Base-by-base conservation (phyloP, 2,888 invertebrate genomes). In the Rhyacophila evoluta region DNA sequence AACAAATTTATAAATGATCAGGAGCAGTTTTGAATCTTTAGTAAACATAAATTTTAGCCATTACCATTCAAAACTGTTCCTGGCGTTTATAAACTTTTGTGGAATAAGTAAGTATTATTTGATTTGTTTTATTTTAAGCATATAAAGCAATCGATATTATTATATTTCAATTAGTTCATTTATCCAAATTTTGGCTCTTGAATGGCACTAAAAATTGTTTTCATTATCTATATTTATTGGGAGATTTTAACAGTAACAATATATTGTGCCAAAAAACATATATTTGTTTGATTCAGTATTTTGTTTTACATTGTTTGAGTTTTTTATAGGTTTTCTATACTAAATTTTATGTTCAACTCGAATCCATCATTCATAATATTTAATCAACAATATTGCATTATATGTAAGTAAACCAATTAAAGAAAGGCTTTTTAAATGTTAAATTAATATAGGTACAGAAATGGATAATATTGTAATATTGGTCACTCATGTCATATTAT, bases 361-460 rank as follows among this genome's bases (percentile, higher is more conserved):
- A 8, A 55, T 10, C 25, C 10, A 55, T 55, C 55, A 25, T 55
- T 55, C 2, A 19, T 55, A 55, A 33, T 33, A 55, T 55, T 55
- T 55, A 8, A 19, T 8, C 8, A 55, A 55, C 19, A 55, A 25
- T 19, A 19, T 55, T 19, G 2, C 19, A 8, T 8, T 55, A 55
- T 8, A 15, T 55, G 15, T 55, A 55, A 55, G 55, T 55, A 55
- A 55, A 25, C 3, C 55, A 55, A 55, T 55, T 55, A 55, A 55
- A 55, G 55, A 55, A 55, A 55, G 55, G 55, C 55, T 55, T 55
- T 55, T 55, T 55, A 25, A 55, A 55, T n/a, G n/a, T 55, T 55
- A 55, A 55, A 55, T 55, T 19, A 33, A 33, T 33, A 55, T 55
- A 55, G 55, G 55, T 25, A 55, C 55, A 55, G 25, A 55, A 55